These are phyloP conservation scores for Lucilia cuprina DNA, from an alignment of 1,140 invertebrate species.

Conservation along the genomic window DNA sequence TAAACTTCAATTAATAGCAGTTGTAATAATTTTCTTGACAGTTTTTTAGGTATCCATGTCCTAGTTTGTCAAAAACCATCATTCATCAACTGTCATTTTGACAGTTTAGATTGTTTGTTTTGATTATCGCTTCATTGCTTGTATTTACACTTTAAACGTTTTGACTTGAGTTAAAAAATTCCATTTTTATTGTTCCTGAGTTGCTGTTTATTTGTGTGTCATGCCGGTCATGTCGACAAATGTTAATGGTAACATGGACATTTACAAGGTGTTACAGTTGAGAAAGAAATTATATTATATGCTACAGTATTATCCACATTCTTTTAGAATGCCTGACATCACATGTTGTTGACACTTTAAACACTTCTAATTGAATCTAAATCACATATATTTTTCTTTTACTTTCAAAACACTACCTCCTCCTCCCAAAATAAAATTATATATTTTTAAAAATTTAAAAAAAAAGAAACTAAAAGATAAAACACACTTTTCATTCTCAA, in stretches of 20 bases:
- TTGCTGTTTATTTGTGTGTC: no score
- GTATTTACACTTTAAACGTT: background rate
- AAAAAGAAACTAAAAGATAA: background rate
- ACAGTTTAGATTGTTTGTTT: background rate
- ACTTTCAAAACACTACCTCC: background rate
- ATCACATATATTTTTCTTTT: background rate
- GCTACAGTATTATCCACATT: background rate
- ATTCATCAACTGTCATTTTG: constrained; percentile 1
- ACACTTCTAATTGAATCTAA: background rate
- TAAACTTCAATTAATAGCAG: background rate
- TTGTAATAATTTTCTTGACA: background rate
- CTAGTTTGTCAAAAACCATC: background rate
- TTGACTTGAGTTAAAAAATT: background rate
- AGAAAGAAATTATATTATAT: background rate
- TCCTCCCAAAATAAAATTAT: background rate
- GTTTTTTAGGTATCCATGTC: background rate
- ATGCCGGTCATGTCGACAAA: background rate
- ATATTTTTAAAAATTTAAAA: background rate
- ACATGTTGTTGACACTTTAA: constrained; percentile 1
- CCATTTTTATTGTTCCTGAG: background rate
- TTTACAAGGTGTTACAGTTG: background rate
- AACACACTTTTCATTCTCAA: background rate
- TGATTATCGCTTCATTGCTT: background rate
- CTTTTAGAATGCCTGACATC: background rate
- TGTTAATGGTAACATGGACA: background rate